Percentiles rank a stretch among this genome's conserved stretches.
Conservation (phyloP, 2,113 vertebrate genomes). For the Nymphicus hollandicus region DNA sequence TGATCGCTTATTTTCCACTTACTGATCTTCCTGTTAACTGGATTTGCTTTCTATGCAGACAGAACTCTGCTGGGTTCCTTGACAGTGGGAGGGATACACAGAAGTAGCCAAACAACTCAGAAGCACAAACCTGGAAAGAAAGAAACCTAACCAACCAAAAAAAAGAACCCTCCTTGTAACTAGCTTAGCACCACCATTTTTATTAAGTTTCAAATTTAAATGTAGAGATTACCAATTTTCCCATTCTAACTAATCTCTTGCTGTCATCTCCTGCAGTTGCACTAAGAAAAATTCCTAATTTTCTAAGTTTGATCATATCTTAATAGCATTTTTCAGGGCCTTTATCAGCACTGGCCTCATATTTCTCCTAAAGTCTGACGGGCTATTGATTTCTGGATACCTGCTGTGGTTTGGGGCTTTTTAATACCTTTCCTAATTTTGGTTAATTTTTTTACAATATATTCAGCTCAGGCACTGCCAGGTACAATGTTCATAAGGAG, state of each 20-base stretch:
- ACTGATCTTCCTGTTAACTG: background rate
- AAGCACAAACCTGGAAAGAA: background rate
- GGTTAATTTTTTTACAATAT: background rate
- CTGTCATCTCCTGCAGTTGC: background rate
- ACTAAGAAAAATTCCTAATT: background rate
- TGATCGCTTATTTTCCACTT: background rate
- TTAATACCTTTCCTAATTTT: background rate
- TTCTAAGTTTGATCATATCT: background rate
- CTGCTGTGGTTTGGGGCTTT: background rate
- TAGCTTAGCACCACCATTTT: background rate
- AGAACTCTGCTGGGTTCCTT: background rate
- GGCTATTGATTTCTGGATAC: background rate
- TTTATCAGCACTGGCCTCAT: background rate
- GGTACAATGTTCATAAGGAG: background rate
- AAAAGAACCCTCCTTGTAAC: background rate
- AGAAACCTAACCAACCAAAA: background rate
- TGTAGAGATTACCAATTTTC: background rate
- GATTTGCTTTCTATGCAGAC: background rate
- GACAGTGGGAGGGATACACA: background rate
- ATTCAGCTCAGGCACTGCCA: background rate
- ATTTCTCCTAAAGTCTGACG: background rate
- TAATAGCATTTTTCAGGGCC: background rate
- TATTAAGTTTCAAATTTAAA: background rate
- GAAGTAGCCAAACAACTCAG: background rate
- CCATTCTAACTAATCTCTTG: background rate